Base-by-base conservation (phyloP, 1,140 invertebrate species). In the Panulirus ornatus region DNA sequence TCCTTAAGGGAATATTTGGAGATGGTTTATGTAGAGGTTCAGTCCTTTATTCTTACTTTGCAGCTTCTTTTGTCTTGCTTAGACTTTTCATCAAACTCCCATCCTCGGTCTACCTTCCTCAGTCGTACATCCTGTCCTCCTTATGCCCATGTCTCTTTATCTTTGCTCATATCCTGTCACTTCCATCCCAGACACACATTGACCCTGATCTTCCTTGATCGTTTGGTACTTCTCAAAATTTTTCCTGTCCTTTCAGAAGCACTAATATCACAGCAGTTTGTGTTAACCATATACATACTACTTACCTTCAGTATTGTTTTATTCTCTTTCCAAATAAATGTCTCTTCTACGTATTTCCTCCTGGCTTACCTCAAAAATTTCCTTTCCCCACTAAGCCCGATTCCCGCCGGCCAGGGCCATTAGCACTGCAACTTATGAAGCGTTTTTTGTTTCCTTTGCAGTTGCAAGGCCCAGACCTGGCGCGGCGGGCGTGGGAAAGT, bases 361-460 rank as follows among this genome's bases (percentile, higher is more conserved):
- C 79, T 40, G 79, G 0, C 27, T 19, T 63, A 19, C 9, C 51
- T 40, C 51, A 34, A 38, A 36, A 9, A n/a, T 19, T 16, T 30
- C 51, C 36, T 19, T 16, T 79, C 19, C 22, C 58, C 73, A n/a
- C 47, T 36, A 30, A 76, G 16, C 19, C 54, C 75, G 19, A 22
- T 38, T 73, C 73, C 86, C 30, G 44, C 75, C 78, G 44, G 75
- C 75, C 85, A 79, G 75, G 51, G 34, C 73, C 51, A 40, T 30
- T 19, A 73, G 63, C 79, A 75, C 76, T 82, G 79, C 76, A 88
- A 83, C 88, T 90, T 51, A 90, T 54, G 66, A 63, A 44, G 88
- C 40, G 34, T 84, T 84, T 89, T 83, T 70, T 79, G 51, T 88
- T 84, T 84, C 75, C 88, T 90, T 90, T 90, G 88, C 88, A 90